phyloP scores from a whole-genome alignment of 2,113 vertebrate species.

The Todiramphus saurophagus region DNA sequence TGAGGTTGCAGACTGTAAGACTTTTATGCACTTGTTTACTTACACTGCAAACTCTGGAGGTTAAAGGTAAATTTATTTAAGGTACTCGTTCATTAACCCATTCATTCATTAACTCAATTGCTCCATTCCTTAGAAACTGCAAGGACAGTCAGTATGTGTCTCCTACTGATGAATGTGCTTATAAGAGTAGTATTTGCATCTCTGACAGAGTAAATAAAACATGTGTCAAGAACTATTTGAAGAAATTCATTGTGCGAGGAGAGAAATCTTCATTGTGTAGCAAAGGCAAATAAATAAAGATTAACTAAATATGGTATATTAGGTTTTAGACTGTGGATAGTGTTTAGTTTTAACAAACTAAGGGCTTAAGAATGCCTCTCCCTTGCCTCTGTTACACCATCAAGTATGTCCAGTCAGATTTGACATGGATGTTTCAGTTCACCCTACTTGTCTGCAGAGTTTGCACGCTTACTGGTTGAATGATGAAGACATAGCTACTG shows the following conservation, averaged over 20 bases:
- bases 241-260: neutral
- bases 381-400: neutral
- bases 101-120: slow-evolving; percentile 9
- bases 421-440: neutral
- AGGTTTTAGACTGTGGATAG: neutral
- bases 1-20: neutral
- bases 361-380: neutral
- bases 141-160: neutral
- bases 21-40: neutral
- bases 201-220: neutral
- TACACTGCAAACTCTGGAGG: neutral
- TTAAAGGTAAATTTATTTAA: slow-evolving; percentile 34
- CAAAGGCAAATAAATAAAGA: neutral
- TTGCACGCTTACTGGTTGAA: neutral
- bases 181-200: neutral
- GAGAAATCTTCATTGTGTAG: neutral
- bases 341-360: neutral
- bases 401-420: neutral
- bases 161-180: neutral
- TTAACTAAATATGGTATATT: neutral
- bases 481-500: neutral
- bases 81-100: slow-evolving; percentile 4
- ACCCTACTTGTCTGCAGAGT: neutral
- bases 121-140: neutral
- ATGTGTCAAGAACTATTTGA: neutral